Percentiles rank a stretch among this genome's conserved stretches.
Evolutionary conservation across 2,888 invertebrate species (phyloP).

Genomic region (Ennomos erosarius): DNA sequence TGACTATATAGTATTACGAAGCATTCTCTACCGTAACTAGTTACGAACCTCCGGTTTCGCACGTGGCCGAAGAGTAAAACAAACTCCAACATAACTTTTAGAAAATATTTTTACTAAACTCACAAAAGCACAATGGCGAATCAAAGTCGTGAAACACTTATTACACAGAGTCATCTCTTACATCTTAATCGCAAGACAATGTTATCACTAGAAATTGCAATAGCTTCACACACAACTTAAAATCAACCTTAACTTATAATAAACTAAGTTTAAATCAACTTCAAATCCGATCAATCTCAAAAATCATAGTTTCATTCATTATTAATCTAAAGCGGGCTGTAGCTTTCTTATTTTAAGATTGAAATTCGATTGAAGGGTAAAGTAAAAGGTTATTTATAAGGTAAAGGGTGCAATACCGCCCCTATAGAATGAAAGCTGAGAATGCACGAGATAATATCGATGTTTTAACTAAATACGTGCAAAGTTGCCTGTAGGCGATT

Average conservation of each 20-base stretch:
- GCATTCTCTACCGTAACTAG: no score
- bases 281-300: slow-evolving; percentile 35
- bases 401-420: slow-evolving; percentile 67
- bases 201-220: slow-evolving; percentile 57
- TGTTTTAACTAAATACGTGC: slow-evolving; percentile 68
- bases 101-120: slow-evolving; percentile 3
- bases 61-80: no score
- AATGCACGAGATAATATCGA: slow-evolving; percentile 54
- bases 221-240: slow-evolving; percentile 35
- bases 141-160: slow-evolving; percentile 64
- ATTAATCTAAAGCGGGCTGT: slow-evolving; percentile 47
- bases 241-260: slow-evolving; percentile 40
- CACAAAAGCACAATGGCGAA: slow-evolving; percentile 7
- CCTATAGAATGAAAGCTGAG: slow-evolving; percentile 57
- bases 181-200: slow-evolving; percentile 79
- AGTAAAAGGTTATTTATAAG: slow-evolving; percentile 59
- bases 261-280: slow-evolving; percentile 43
- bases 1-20: no score
- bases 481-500: slow-evolving; percentile 47
- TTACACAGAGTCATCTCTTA: slow-evolving; percentile 65
- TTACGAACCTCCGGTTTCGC: no score
- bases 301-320: slow-evolving; percentile 38
- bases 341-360: slow-evolving; percentile 43
- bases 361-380: slow-evolving; percentile 40
- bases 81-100: not conserved